Base-by-base conservation (phyloP, 2,888 invertebrate species). In the Polylopha cassiicola region DNA sequence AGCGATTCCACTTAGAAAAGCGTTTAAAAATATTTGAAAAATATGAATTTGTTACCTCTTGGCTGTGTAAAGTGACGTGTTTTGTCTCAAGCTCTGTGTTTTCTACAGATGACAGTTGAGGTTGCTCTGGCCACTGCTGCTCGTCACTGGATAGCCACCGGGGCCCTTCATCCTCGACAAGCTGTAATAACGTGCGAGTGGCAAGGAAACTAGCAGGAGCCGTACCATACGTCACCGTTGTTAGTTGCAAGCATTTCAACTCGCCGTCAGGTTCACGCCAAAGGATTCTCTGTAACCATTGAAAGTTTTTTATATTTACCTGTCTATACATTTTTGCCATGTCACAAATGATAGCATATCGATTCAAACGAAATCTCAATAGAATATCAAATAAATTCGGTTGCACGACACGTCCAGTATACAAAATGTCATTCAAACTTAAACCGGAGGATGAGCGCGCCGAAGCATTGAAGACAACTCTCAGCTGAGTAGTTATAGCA, bases 271-370 rank as follows among this genome's bases (percentile, higher is more conserved):
- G 23, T 13, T 42, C 33, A 21, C 48, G 28, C 51, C 51, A 59
- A 4, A 55, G 34, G 1, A 59, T 53, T 10, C 47, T 15, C 26
- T 57, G 58, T 8, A 46, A 20, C 45, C 11, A 10, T 47, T 38
- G 11, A 29, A 21, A 16, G 2, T 28, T 28, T 18, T 28, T 28
- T 4, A 28, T 17, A 9, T 28, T 28, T 16, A 50, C 37, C 37
- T 48, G 44, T 2, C 53, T 22, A 22, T 47, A 55, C 51, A 55
- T 55, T 39, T 52, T 46, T 13, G 37, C 29, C 6, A 50, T 39
- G 24, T 45, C 50, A 10, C 23, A 23, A 11, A 23, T 23, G 6
- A 23, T 11, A 11, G 23, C 23, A 11, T 6, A 23, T 4, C 13
- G 10, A 23, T 23, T 23, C 13, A 23, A 3, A 5, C 22, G 22